Base-by-base conservation (phyloP, 2,797 vertebrate genomes). In the Hyperoplus immaculatus region DNA sequence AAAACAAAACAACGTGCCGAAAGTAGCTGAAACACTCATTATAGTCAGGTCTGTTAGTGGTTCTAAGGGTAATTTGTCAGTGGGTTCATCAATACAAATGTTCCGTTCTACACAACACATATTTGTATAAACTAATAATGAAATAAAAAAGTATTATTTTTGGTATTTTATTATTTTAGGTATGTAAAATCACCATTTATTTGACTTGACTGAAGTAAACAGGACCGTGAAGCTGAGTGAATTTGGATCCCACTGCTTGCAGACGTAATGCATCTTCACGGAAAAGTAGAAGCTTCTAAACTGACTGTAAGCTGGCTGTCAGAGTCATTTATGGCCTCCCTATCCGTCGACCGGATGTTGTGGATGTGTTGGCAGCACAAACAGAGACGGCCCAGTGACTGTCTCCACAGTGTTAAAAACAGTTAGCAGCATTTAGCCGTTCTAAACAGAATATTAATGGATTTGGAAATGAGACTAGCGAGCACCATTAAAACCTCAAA, bases 401-500 rank as follows among this genome's bases (percentile, higher is more conserved):
- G 84, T 92, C 91, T 92, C 84, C 87, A 29, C 54, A 69, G 72
- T 84, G 90, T 87, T 92, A 81, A 86, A 89, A 90, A 88, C 85
- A 82, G 80, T 91, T 92, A 92, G 85, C 86, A 71, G 79, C 87
- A 62, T 91, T 94, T 92, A 92, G 86, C 83, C 38, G 46, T 82
- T 83, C 91, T 91, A 93, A 87, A 94, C 77, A 78, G 89, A 94
- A 92, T 92, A 92, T 93, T 92, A 92, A 94, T 89, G 82, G 82
- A 53, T 91, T 87, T 68, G 57, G 91, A 93, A 29, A 87, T 75
- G 90, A 90, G 85, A 86, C 80, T 61, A 91, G 76, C 67, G 59
- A 81, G 85, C 67, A 64, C 83, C 86, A 88, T 91, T 93, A 92
- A 90, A 93, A 86, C 73, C 89, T 94, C 91, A 92, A 93, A 94